Percentiles rank a stretch among this genome's conserved stretches.
Evolutionary conservation across 2,888 invertebrate genomes (phyloP).

Genomic region (Cryptocephalus moraei): DNA sequence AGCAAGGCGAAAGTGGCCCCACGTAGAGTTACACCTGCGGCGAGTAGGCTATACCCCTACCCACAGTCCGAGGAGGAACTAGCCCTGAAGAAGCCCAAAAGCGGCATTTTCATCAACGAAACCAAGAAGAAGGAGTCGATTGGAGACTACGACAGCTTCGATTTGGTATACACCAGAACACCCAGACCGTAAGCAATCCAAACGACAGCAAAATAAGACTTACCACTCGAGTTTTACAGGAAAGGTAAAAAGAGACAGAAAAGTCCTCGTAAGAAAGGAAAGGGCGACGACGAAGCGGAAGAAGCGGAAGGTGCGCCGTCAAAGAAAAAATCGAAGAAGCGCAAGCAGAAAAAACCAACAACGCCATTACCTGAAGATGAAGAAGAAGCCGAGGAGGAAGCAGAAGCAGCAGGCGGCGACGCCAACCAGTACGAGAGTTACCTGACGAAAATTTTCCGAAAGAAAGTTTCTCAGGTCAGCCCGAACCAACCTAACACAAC

Average conservation of each 20-base stretch:
- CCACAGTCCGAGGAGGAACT: constrained; percentile 25
- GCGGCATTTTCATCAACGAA: constrained; percentile 33
- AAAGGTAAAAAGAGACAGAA: constrained; percentile 8
- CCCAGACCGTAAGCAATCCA: constrained; percentile 16
- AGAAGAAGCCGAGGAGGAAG: constrained; percentile 12
- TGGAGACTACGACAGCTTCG: constrained; percentile 25
- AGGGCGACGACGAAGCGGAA: constrained; percentile 1
- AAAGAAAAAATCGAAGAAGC: constrained; percentile 8
- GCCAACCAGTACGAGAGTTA: constrained; percentile 10
- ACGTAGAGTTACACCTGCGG: constrained; percentile 23
- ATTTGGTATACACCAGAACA: constrained; percentile 22
- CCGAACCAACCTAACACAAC: neutral
- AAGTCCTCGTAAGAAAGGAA: constrained; percentile 5
- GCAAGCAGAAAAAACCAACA: neutral
- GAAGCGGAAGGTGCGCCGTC: neutral
- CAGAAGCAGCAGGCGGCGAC: constrained; percentile 15
- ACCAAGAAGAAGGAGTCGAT: constrained; percentile 7
- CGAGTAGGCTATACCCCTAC: constrained; percentile 26
- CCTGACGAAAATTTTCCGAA: constrained; percentile 26
- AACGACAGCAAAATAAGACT: too few species aligned
- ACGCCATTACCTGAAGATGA: neutral
- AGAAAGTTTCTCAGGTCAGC: constrained; percentile 28
- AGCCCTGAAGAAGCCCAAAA: constrained; percentile 29
- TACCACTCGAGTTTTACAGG: neutral
- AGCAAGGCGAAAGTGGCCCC: constrained; percentile 29